Evolutionary conservation across 2,113 vertebrate genomes (phyloP).

Genomic region (Myxocyprinus asiaticus): DNA sequence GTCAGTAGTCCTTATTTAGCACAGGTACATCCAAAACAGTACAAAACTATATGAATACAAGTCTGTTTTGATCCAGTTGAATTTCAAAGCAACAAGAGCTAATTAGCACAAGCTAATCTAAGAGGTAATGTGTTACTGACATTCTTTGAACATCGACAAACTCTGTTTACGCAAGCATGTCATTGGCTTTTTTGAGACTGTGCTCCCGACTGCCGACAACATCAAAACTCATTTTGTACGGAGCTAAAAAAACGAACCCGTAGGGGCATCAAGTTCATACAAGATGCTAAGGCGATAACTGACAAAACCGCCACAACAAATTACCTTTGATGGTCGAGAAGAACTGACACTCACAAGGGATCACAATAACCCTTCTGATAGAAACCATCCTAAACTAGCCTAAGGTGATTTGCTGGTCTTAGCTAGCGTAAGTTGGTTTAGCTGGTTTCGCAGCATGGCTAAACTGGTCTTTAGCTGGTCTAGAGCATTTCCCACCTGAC

Average conservation of each 20-base stretch:
- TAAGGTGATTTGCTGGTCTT: too few relatives aligned
- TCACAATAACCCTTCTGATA: too few relatives aligned
- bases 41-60: too few relatives aligned
- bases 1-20: background rate
- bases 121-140: background rate
- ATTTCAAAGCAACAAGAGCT: background rate
- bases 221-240: background rate
- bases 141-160: background rate
- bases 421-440: too few relatives aligned
- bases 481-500: too few relatives aligned
- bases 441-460: too few relatives aligned
- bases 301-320: background rate
- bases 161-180: background rate
- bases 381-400: too few relatives aligned
- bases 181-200: background rate
- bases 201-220: background rate
- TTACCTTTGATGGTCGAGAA: background rate
- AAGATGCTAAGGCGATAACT: background rate
- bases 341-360: constrained; percentile 10
- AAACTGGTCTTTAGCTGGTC: too few relatives aligned
- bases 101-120: background rate
- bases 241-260: background rate
- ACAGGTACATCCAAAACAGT: background rate
- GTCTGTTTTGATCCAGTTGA: too few relatives aligned
- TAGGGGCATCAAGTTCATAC: background rate